Percentiles rank a stretch among this genome's conserved stretches.
Evolutionary conservation across 2,797 vertebrate genomes (phyloP).

Genomic region (Trachops cirrhosus): DNA sequence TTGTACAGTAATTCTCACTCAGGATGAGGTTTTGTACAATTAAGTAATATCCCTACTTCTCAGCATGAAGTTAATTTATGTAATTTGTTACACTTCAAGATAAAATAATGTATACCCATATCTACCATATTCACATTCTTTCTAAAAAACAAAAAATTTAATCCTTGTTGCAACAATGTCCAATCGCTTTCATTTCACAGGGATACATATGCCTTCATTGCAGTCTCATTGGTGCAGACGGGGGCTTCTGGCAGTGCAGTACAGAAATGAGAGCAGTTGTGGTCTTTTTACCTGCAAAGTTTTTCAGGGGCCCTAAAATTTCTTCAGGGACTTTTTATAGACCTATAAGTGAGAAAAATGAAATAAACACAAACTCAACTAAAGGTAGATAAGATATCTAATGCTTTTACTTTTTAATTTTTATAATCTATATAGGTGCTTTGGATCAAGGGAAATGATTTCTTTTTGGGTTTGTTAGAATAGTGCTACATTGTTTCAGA

Average conservation of each 20-base stretch:
- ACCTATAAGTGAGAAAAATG: not conserved
- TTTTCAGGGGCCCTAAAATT: not conserved
- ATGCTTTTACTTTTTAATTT: conserved; percentile 50
- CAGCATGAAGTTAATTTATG: conserved; percentile 61
- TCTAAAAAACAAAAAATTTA: conserved; percentile 55
- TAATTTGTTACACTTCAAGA: conserved; percentile 62
- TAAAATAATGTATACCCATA: conserved; percentile 52
- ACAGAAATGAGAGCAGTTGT: not conserved
- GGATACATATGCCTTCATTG: not conserved
- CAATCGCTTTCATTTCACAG: conserved; percentile 63
- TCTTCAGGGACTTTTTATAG: not conserved
- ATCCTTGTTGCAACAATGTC: conserved; percentile 55
- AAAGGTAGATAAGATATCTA: not conserved
- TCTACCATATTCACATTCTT: conserved; percentile 43
- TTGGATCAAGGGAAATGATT: conserved; percentile 47
- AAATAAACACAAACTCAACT: conserved; percentile 38
- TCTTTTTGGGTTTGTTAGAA: conserved; percentile 54
- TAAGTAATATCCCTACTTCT: conserved; percentile 53
- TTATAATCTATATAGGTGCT: conserved; percentile 42
- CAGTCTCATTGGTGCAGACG: not conserved
- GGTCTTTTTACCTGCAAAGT: not conserved
- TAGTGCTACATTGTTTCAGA: conserved; percentile 34
- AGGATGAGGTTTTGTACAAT: not conserved
- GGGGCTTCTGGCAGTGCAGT: not conserved
- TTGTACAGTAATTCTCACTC: conserved; percentile 52